phyloP scores from a whole-genome alignment of 2,113 vertebrate genomes.

The Jacana jacana region DNA sequence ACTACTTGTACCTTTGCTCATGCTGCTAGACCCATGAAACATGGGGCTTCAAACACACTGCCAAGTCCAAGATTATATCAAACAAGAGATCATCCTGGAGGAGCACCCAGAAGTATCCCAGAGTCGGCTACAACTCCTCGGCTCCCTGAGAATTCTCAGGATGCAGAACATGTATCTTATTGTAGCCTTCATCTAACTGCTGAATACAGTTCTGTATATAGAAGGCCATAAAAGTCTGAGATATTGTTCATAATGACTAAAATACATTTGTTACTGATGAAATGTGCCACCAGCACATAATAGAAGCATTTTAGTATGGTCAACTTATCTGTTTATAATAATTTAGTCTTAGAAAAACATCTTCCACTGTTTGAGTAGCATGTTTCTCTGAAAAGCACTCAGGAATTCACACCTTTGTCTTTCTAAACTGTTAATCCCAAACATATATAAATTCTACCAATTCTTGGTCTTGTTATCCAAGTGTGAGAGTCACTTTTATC shows the following conservation, averaged over 20 bases:
- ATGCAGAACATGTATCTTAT: background rate
- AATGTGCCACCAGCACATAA: background rate
- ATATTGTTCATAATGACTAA: background rate
- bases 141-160: fast-evolving
- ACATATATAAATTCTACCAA: background rate
- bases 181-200: background rate
- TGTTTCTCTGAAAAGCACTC: background rate
- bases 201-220: background rate
- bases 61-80: background rate
- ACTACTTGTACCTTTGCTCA: background rate
- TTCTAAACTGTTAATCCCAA: background rate
- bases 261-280: background rate
- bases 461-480: background rate
- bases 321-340: background rate
- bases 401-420: background rate
- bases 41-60: background rate
- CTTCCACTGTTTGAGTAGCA: background rate
- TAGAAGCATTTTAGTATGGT: background rate
- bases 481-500: background rate
- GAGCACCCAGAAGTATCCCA: background rate
- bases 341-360: background rate
- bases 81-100: background rate
- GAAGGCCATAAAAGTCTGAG: background rate
- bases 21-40: background rate
- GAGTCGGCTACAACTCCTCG: background rate